Conservation (phyloP, 2,113 vertebrate species). For the Thinocorus orbignyianus region DNA sequence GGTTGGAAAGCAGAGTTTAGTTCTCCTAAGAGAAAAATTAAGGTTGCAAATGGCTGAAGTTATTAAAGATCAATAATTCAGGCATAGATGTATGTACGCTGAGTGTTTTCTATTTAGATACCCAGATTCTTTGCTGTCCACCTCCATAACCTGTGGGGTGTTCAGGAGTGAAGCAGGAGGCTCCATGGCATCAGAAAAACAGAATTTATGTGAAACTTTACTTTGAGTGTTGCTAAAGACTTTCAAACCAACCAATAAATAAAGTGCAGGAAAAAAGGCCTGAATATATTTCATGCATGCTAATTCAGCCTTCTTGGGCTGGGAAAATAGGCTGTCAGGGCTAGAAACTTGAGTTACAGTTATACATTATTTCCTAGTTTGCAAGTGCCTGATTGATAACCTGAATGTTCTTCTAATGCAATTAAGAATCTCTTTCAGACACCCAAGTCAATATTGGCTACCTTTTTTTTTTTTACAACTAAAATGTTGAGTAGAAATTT, state of each 20-base stretch:
- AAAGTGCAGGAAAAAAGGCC: neutral
- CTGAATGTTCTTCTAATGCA: neutral
- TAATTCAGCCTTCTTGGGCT: neutral
- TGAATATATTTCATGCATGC: neutral
- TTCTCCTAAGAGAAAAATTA: neutral
- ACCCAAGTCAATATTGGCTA: neutral
- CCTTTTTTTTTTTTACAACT: neutral
- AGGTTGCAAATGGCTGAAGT: neutral
- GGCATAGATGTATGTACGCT: neutral
- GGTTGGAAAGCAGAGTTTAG: neutral
- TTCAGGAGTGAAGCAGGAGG: neutral
- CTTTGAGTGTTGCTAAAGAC: neutral
- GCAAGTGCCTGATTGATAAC: neutral
- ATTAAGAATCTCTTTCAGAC: neutral
- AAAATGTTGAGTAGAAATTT: neutral
- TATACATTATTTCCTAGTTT: neutral
- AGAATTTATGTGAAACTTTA: neutral
- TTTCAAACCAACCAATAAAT: neutral
- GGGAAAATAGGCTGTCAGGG: neutral
- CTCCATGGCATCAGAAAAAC: neutral
- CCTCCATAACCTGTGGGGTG: neutral
- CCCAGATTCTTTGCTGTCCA: neutral
- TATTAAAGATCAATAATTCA: neutral
- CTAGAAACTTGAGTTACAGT: neutral
- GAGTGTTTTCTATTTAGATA: neutral